Percentiles rank a stretch among this genome's conserved stretches.
phyloP scores from a whole-genome alignment of 2,888 invertebrate genomes.

The Acanthosepion lycidas region DNA sequence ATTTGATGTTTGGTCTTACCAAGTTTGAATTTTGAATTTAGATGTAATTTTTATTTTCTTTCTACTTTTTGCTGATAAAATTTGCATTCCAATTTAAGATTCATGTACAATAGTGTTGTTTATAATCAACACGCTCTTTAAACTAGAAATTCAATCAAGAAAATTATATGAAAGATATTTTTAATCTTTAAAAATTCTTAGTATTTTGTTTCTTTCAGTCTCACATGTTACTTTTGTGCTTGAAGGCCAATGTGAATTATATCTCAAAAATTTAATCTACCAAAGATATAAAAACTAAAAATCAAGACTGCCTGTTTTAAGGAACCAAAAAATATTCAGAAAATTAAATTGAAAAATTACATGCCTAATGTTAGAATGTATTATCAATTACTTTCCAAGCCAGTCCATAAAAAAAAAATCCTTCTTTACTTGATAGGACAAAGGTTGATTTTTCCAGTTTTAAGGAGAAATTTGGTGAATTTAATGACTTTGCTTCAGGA shows the following conservation, averaged over 20 bases:
- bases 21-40: no score
- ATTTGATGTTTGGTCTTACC: no score
- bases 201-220: neutral
- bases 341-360: slow-evolving; percentile 6
- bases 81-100: no score
- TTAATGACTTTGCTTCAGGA: neutral
- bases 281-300: neutral
- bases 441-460: slow-evolving; percentile 17
- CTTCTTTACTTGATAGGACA: neutral
- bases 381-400: neutral
- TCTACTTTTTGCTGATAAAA: no score
- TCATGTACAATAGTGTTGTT: no score
- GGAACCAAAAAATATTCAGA: neutral
- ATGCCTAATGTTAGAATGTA: slow-evolving; percentile 7
- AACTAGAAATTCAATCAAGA: neutral
- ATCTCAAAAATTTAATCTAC: neutral
- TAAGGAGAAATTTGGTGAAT: slow-evolving; percentile 18
- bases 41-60: no score
- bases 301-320: neutral
- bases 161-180: neutral
- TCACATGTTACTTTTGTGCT: neutral
- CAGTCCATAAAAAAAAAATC: neutral
- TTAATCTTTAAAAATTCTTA: neutral
- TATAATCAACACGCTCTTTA: no score
- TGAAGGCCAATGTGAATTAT: neutral